Evolutionary conservation across 2,888 invertebrate species (phyloP), one percentile per base, ranked within the genome.

Genomic region (Coleophora flavipennella): DNA sequence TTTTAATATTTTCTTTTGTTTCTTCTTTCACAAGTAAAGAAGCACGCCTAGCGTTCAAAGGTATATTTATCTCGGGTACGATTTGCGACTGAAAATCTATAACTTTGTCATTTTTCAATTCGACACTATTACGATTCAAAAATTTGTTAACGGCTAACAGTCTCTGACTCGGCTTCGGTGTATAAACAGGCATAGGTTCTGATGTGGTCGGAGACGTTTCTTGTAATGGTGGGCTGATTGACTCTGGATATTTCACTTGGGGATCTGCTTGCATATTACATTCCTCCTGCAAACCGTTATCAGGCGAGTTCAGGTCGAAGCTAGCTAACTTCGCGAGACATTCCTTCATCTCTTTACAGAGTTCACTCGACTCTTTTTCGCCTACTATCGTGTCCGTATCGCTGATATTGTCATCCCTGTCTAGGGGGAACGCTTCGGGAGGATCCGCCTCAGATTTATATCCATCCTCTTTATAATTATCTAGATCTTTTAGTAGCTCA

Each of bases 211-310:
- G 85, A 0, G 84, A 84, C 67, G 75, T 70, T 38, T 83, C 79
- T 36, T 84, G 84, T 0, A 85, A 36, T 1, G 84, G 85, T 0
- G 85, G 84, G 40, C 84, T 84, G 0, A 79, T 67, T 0, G 84
- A 70, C 1, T 84, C 83, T 0, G 81, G 76, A 33, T 69, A 73
- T n/a, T 74, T 73, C 0, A 39, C 56, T 0, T 47, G 46, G 1
- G 44, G 38, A 1, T 61, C 59, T 0, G 39, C 39, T 13, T 42
- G 41, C 25, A 49, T 49, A 0, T 49, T 44, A 8, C 50, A 55
- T 1, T 64, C 59, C 3, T 59, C 55, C 1, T 55, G 53, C 0
- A 53, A 12, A 39, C 49, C 50, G 2, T 46, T 53, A 10, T 61
- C 60, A 1, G 66, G 57, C 14, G 50, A 62, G 32, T 61, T 68